Base-by-base conservation (phyloP, 2,113 vertebrate species). In the Heterochromis multidens region DNA sequence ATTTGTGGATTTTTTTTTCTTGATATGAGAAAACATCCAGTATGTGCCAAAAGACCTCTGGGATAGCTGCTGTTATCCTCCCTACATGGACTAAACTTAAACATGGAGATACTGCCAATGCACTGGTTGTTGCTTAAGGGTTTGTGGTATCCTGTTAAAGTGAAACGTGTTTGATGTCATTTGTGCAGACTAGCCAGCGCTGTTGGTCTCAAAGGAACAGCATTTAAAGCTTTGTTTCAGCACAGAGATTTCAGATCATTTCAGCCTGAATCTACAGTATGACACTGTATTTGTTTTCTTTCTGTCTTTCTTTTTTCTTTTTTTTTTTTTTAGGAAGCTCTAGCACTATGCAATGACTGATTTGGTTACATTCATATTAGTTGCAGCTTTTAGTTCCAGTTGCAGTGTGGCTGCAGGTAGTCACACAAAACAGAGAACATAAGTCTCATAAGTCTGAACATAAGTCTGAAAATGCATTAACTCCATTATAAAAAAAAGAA, bases 381-480 rank as follows among this genome's bases (percentile, higher is more conserved):
- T 12, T 2, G 77, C 79, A 86, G 54, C 67, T 82, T 56, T 83
- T 29, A 81, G 49, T 81, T 80, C 54, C 49, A 3, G n/a, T 59
- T 33, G 35, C 16, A 76, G 19, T 56, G 16, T 60, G 62, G 81
- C 76, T 87, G 70, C 80, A 82, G 77, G 61, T 88, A 81, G 37
- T 27, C n/a, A n/a, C n/a, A 46, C 2, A 35, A 74, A 17, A 17
- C 16, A 3, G 35, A 82, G 61, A 86, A 74, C 27, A 79, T 13
- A 60, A 76, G 54, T 89, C 79, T 90, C 82, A n/a, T n/a, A n/a
- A n/a, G n/a, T n/a, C n/a, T n/a, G n/a, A n/a, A n/a, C n/a, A n/a
- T n/a, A n/a, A n/a, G n/a, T n/a, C 87, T 93, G 81, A 91, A 90
- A 95, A 91, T 87, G 60, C 56, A 80, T 87, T 74, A 86, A 88